phyloP scores from a whole-genome alignment of 1,140 invertebrate genomes.

The Drosophila navojoa region DNA sequence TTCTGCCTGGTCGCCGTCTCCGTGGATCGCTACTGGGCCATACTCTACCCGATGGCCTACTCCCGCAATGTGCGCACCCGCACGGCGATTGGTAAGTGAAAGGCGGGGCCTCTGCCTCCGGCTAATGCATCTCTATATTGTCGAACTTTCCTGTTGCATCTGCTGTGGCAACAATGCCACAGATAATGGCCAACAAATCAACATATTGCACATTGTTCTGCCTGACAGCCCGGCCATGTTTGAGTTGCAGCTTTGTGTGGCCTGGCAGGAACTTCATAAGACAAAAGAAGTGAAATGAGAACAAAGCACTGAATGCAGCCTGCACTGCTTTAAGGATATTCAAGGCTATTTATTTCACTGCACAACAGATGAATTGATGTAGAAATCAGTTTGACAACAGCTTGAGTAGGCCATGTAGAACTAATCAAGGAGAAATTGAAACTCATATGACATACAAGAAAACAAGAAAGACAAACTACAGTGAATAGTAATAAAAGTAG shows the following conservation, averaged over 20 bases:
- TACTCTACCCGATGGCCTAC: conserved; percentile 94
- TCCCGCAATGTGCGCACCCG: conserved; percentile 93
- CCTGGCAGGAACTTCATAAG: background rate
- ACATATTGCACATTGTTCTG: conserved; percentile 44
- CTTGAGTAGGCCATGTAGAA: too few species aligned
- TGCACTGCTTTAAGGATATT: background rate
- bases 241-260: conserved; percentile 52
- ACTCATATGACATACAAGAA: too few species aligned
- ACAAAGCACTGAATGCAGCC: background rate
- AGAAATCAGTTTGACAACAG: background rate
- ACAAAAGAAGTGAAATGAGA: background rate
- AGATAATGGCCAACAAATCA: conserved; percentile 28
- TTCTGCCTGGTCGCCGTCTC: conserved; percentile 95
- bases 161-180: conserved; percentile 24
- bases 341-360: too few species aligned
- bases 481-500: too few species aligned
- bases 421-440: too few species aligned
- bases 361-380: background rate
- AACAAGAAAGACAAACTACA: too few species aligned
- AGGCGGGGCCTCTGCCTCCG: too few species aligned
- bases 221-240: conserved; percentile 37
- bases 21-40: conserved; percentile 96
- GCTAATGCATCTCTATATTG: conserved; percentile 21
- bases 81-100: conserved; percentile 91
- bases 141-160: conserved; percentile 21